phyloP scores from a whole-genome alignment of 2,888 invertebrate genomes.

The Osmoderma eremita region DNA sequence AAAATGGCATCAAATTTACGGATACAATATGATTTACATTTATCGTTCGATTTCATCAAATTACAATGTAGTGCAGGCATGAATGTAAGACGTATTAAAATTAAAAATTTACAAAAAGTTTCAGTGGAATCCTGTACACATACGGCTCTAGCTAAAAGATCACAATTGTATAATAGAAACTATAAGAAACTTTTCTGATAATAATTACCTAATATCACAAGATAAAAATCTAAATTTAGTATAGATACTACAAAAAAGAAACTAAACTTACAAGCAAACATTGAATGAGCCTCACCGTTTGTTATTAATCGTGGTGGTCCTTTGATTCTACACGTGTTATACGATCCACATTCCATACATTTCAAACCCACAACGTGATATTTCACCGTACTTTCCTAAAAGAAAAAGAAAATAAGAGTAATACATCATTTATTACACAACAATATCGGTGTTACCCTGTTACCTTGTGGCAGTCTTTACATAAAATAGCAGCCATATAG shows the following conservation, averaged over 20 bases:
- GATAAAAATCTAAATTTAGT: not conserved
- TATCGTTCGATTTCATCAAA: no score
- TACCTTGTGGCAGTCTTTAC: conserved; percentile 93
- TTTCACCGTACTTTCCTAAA: conserved; percentile 80
- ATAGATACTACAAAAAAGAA: not conserved
- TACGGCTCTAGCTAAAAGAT: not conserved
- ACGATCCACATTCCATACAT: conserved; percentile 87
- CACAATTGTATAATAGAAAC: no score
- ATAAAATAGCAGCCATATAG: conserved; percentile 83
- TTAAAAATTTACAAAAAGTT: no score
- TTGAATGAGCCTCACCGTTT: conserved; percentile 4
- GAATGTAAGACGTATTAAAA: no score
- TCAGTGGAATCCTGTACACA: no score
- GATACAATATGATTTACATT: no score
- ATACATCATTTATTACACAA: not conserved
- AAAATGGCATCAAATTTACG: no score
- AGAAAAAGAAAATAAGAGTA: conserved; percentile 47
- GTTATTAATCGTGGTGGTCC: conserved; percentile 62
- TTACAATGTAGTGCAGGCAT: no score
- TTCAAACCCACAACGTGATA: conserved; percentile 91
- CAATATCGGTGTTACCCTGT: conserved; percentile 40
- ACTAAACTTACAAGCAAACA: not conserved
- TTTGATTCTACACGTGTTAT: conserved; percentile 86
- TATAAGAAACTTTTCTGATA: no score
- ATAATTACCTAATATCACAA: no score